These are phyloP conservation scores for Gallinago undulata DNA, from an alignment of 2,113 vertebrate genomes.

Conservation along the genomic window DNA sequence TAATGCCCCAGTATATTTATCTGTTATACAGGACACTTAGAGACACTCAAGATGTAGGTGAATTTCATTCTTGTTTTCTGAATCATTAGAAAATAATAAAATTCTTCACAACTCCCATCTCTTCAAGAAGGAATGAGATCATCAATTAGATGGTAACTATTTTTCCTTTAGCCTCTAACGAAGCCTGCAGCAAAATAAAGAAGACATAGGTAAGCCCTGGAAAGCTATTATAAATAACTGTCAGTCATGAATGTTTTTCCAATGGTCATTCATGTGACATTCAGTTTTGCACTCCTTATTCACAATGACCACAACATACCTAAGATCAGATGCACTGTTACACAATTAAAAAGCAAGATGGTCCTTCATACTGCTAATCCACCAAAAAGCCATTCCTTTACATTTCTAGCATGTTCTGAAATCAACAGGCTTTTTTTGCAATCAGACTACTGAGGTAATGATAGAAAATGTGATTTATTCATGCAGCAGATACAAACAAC, in stretches of 20 bases:
- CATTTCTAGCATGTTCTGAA: background rate
- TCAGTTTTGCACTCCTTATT: background rate
- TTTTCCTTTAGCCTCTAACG: background rate
- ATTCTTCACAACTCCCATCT: background rate
- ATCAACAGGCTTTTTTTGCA: background rate
- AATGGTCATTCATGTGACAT: background rate
- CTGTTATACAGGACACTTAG: background rate
- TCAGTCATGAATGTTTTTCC: background rate
- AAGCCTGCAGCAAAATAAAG: background rate
- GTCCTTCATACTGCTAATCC: background rate
- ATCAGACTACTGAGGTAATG: background rate
- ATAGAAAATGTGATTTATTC: background rate
- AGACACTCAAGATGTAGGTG: background rate
- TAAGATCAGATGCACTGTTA: background rate
- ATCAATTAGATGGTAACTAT: background rate
- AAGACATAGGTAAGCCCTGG: accelerated
- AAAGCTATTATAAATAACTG: background rate
- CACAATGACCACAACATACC: background rate
- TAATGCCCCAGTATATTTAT: background rate
- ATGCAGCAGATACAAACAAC: background rate
- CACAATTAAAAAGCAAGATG: background rate
- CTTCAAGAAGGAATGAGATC: background rate
- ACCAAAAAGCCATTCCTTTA: background rate
- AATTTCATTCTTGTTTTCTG: background rate
- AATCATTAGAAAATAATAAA: background rate